Percentiles rank a stretch among this genome's conserved stretches.
Conservation (phyloP, 2,888 invertebrate genomes). For the Operophtera brumata region DNA sequence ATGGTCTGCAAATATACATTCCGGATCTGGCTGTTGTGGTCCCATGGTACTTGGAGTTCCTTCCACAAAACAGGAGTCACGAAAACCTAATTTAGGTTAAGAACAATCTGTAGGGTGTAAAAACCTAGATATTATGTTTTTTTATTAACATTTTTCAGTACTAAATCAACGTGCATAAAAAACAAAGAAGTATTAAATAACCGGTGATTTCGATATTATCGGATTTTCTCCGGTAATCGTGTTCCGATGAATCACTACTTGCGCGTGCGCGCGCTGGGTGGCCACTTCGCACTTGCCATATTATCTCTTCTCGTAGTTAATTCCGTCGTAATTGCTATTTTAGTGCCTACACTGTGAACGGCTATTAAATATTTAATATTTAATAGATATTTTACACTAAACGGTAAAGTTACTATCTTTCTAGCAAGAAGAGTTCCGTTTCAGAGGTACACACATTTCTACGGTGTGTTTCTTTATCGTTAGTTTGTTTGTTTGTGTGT, state of each 20-base stretch:
- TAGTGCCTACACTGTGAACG: neutral
- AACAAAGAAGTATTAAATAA: neutral
- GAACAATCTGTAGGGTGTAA: too few species aligned
- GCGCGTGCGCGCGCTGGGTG: conserved; percentile 47
- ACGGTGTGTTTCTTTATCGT: too few species aligned
- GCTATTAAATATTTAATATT: conserved; percentile 3
- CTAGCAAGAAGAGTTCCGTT: neutral
- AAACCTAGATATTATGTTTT: too few species aligned
- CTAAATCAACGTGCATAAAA: too few species aligned
- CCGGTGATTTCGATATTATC: neutral
- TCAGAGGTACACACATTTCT: neutral
- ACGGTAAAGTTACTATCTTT: conserved; percentile 1
- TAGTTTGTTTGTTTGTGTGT: too few species aligned
- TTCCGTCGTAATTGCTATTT: conserved; percentile 25
- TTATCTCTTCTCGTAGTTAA: conserved; percentile 27
- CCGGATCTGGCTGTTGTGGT: too few species aligned
- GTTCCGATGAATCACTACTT: neutral
- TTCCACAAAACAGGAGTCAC: too few species aligned
- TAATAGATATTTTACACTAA: conserved; percentile 4
- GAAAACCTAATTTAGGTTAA: too few species aligned
- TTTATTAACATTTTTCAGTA: too few species aligned
- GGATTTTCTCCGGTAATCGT: neutral
- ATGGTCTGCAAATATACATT: too few species aligned
- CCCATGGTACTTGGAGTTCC: too few species aligned
- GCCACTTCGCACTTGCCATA: conserved; percentile 37